Evolutionary conservation across 2,797 vertebrate genomes (phyloP).

Genomic region (Aselliscus stoliczkanus): DNA sequence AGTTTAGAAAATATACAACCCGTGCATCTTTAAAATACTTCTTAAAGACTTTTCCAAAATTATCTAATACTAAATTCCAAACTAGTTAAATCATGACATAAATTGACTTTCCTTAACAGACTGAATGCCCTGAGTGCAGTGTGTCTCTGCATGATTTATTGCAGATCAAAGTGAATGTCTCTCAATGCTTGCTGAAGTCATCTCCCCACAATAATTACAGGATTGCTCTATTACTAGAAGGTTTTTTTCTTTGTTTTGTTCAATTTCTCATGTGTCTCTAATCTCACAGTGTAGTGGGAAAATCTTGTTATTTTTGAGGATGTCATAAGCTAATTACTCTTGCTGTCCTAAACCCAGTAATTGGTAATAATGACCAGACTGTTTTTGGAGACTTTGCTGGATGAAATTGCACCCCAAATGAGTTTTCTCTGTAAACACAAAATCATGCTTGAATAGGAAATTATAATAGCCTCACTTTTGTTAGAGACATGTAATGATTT

Average conservation of each 20-base stretch:
- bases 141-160: constrained; percentile 1
- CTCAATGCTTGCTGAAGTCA: background rate
- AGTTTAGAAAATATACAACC: background rate
- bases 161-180: background rate
- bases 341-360: background rate
- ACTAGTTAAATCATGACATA: background rate
- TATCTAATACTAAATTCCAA: constrained; percentile 12
- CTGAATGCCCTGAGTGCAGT: background rate
- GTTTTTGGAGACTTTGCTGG: constrained; percentile 7
- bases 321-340: background rate
- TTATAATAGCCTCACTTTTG: background rate
- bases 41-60: constrained; percentile 21
- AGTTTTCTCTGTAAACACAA: background rate
- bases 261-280: background rate
- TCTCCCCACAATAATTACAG: background rate
- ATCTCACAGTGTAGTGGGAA: background rate
- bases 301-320: constrained; percentile 11
- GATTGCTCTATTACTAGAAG: background rate
- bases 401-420: background rate
- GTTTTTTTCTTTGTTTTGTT: background rate
- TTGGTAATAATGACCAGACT: constrained; percentile 9
- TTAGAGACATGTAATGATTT: background rate
- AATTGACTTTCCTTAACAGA: background rate
- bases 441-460: background rate
- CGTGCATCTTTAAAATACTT: constrained; percentile 8